Conservation (phyloP, 2,888 invertebrate species). For the Morpho helenor region DNA sequence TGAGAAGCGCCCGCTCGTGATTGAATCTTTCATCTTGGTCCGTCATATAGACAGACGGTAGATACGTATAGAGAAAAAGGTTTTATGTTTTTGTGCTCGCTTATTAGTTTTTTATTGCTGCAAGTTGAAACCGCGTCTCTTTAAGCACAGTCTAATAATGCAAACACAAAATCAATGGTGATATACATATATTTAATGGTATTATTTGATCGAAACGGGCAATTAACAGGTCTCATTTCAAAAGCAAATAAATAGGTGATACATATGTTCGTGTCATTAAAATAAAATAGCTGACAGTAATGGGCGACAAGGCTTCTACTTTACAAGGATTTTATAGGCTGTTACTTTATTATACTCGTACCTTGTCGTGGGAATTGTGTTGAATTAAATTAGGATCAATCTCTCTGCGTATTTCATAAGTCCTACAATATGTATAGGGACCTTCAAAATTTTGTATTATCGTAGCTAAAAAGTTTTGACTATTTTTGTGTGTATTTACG, state of each 20-base stretch:
- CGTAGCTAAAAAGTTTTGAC: no score
- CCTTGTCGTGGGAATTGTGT: neutral
- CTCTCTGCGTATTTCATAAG: no score
- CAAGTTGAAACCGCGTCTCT: slow-evolving; percentile 20
- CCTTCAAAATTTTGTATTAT: no score
- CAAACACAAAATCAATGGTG: slow-evolving; percentile 7
- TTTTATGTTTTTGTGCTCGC: slow-evolving; percentile 43
- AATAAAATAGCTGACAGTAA: neutral
- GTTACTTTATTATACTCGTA: neutral
- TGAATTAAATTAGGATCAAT: no score
- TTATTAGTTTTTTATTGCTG: slow-evolving; percentile 48
- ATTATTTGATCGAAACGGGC: slow-evolving; percentile 1
- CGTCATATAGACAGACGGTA: slow-evolving; percentile 40
- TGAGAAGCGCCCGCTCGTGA: slow-evolving; percentile 63
- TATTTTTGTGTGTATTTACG: no score
- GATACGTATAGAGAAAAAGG: slow-evolving; percentile 43
- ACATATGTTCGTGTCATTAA: slow-evolving; percentile 5
- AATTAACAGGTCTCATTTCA: slow-evolving; percentile 11
- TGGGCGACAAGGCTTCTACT: neutral
- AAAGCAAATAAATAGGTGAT: slow-evolving; percentile 10
- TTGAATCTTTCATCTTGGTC: slow-evolving; percentile 66
- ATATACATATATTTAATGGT: slow-evolving; percentile 11
- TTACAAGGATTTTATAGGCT: neutral
- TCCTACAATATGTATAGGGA: no score
- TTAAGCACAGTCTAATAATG: slow-evolving; percentile 9